phyloP scores from a whole-genome alignment of 2,888 invertebrate genomes.

The Erannis defoliaria region DNA sequence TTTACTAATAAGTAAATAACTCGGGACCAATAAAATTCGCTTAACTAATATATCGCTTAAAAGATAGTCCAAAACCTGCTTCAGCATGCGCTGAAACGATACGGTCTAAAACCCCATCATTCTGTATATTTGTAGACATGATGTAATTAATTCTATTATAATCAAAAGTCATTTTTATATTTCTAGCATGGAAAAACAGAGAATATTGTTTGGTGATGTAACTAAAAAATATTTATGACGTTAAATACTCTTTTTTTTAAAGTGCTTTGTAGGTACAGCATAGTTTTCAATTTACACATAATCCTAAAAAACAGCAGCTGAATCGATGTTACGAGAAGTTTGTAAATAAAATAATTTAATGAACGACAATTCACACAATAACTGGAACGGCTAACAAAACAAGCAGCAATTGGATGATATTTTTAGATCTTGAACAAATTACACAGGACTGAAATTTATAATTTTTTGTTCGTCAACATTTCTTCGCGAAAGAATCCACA shows the following conservation, averaged over 20 bases:
- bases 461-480: not conserved
- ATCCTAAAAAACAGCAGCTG: constrained; percentile 14
- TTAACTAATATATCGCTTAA: too few relatives aligned
- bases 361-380: constrained; percentile 7
- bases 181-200: too few relatives aligned
- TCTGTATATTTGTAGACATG: too few relatives aligned
- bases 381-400: not conserved
- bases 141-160: too few relatives aligned
- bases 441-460: constrained; percentile 1
- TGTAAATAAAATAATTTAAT: not conserved
- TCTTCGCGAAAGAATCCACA: constrained; percentile 4
- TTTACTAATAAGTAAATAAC: too few relatives aligned
- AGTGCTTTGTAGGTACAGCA: not conserved
- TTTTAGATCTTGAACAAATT: constrained; percentile 3
- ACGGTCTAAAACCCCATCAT: too few relatives aligned
- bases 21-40: too few relatives aligned
- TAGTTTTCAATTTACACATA: not conserved
- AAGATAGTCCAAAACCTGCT: too few relatives aligned
- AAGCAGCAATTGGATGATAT: constrained; percentile 22
- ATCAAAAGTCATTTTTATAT: too few relatives aligned
- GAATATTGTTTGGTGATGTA: too few relatives aligned
- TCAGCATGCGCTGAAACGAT: too few relatives aligned
- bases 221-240: too few relatives aligned
- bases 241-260: not conserved
- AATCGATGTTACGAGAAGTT: not conserved